Percentiles rank a stretch among this genome's conserved stretches.
Conservation (phyloP, 2,113 vertebrate species). For the Neolamprologus brichardi region DNA sequence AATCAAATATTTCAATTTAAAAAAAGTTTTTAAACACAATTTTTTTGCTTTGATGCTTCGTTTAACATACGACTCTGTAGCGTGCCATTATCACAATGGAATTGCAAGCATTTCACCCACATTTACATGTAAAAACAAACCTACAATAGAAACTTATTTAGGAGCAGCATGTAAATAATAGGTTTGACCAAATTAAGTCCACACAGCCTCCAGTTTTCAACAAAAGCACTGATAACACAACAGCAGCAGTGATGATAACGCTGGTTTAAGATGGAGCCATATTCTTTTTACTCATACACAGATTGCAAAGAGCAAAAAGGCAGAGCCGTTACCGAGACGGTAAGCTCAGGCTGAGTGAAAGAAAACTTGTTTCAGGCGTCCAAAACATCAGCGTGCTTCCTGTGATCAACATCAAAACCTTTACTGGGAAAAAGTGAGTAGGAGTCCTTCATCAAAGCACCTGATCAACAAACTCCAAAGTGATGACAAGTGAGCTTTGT, state of each 20-base stretch:
- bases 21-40: not conserved
- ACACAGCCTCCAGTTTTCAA: not conserved
- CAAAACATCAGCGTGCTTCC: not conserved
- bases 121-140: not conserved
- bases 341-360: not conserved
- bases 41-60: not conserved
- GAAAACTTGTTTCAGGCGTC: not conserved
- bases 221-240: not conserved
- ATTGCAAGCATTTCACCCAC: not conserved
- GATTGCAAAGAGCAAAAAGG: not conserved
- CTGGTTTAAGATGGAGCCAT: not conserved
- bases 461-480: not conserved
- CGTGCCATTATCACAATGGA: not conserved
- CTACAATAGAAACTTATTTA: not conserved
- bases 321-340: accelerated
- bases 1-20: not conserved
- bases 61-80: not conserved
- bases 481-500: not conserved
- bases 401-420: accelerated
- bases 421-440: not conserved
- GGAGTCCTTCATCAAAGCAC: not conserved
- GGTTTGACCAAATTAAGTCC: not conserved
- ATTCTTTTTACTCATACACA: not conserved
- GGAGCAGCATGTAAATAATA: not conserved
- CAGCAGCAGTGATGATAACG: accelerated